Evolutionary conservation across 2,797 vertebrate species (phyloP), one percentile per base, ranked within the genome.

Genomic region (Onychomys torridus): DNA sequence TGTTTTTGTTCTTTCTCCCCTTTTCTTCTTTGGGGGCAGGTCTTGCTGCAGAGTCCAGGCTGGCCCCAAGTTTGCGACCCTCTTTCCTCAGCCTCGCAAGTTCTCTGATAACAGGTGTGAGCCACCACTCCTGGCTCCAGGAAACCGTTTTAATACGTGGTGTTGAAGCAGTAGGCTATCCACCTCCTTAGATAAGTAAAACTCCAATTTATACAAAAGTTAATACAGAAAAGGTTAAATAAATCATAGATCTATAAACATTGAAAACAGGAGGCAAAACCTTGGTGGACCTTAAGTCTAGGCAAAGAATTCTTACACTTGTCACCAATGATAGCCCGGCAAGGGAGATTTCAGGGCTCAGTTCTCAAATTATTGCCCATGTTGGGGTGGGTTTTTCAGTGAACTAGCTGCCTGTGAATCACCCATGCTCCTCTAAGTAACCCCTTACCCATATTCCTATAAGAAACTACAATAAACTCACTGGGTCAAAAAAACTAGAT

Each of bases 401-500:
- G 40, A 32, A 27, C 16, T 1, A 63, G 40, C 81, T 63, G 59
- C 59, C 40, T 32, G 19, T 63, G 16, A 34, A 29, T 84, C 14
- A 49, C 8, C n/a, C 17, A 49, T 49, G 46, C 14, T 52, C 46
- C 43, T 49, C 27, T 2, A 32, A 77, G 27, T 19, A 46, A 29
- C 27, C 25, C 43, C 6, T 4, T 46, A 32, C 75, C 43, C 75
- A 77, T 6, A 77, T 46, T 77, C 75, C 43, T 16, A 9, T 49
- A 77, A 77, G 43, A 29, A 77, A 78, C 75, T 32, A 6, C 29
- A 49, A 49, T 19, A 75, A 21, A 49, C 27, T 83, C 57, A 82
- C 55, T 40, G 1, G 1, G 0, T 10, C 0, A 0, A 43, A 32
- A 14, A 12, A 46, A 19, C 14, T 32, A 43, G 81, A 21, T 29